These are phyloP conservation scores for Myathropa florea DNA, from an alignment of 2,888 invertebrate genomes.

Conservation along the genomic window DNA sequence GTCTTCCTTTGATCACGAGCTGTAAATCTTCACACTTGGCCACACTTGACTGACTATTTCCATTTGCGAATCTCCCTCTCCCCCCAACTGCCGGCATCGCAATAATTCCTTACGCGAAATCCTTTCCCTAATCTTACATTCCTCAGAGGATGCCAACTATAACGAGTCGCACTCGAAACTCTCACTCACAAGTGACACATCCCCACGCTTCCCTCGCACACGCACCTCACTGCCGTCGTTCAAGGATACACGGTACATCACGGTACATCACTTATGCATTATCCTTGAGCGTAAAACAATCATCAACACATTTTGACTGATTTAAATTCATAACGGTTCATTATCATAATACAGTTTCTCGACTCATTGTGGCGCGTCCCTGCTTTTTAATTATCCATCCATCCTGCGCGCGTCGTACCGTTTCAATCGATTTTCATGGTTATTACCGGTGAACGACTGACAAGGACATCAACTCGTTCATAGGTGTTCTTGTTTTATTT, in stretches of 20 bases:
- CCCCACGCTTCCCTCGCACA: background rate
- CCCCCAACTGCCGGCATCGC: background rate
- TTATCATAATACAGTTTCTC: conserved; percentile 12
- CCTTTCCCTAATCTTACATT: background rate
- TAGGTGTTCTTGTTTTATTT: background rate
- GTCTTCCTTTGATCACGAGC: background rate
- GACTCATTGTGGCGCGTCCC: background rate
- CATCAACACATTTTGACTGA: conserved; percentile 32
- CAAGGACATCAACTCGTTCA: background rate
- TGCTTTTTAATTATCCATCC: conserved; percentile 4
- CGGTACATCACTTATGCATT: conserved; percentile 16
- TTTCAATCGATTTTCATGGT: conserved; percentile 16
- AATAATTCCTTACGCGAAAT: background rate
- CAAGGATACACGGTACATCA: background rate
- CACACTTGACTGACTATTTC: background rate
- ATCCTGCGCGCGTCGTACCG: background rate
- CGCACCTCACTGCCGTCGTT: background rate
- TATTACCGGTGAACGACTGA: background rate
- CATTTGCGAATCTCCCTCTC: background rate
- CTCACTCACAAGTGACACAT: conserved; percentile 17
- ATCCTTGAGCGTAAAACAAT: conserved; percentile 16
- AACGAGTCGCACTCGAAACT: conserved; percentile 40
- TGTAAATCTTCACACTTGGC: background rate
- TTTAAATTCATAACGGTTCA: conserved; percentile 25
- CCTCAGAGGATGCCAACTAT: conserved; percentile 5